Base-by-base conservation (phyloP, 1,140 invertebrate genomes). In the Heliconius hewitsoni region DNA sequence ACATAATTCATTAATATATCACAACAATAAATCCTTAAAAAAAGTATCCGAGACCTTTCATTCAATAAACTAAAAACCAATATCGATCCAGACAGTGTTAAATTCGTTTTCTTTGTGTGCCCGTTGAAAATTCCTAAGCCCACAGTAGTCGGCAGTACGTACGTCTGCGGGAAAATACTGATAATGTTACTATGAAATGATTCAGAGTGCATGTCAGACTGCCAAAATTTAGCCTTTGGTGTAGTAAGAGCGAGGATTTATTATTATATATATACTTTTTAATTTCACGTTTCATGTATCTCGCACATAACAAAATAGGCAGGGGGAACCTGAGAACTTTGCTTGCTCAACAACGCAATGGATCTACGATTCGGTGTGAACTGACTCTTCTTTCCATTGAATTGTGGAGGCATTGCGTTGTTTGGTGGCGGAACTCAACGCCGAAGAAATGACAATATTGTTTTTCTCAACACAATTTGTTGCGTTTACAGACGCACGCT, bases 131-230 rank as follows among this genome's bases (percentile, higher is more conserved):
- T 66, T 66, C 60, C 60, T 66, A 66, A 66, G 60, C 60, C 60
- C 60, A n/a, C 27, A 30, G 60, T 30, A 30, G 60, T 66, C 60
- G 19, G 23, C 13, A 5, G 23, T 46, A 16, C 13, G 42, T 66
- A 27, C 78, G 84, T 85, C 82, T 85, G 82, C 75, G 83, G 71
- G 50, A 76, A 82, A 82, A 81, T 82, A 77, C 79, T 82, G 81
- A 85, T 85, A 85, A 85, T 85, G 82, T 80, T 39, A 78, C 78
- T 85, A 80, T 83, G 81, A 84, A 85, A 85, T 85, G 83, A 83
- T 84, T 85, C 79, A 77, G 80, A 85, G 84, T 84, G 84, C 78
- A 85, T 82, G 80, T 84, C 84, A 84, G 81, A 83, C 80, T 77
- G 78, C 60, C 78, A 71, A 60, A 77, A 74, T 74, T 42, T 74